Base-by-base conservation (phyloP, 2,888 invertebrate genomes). In the Galeopsomyia nigrocyanea region DNA sequence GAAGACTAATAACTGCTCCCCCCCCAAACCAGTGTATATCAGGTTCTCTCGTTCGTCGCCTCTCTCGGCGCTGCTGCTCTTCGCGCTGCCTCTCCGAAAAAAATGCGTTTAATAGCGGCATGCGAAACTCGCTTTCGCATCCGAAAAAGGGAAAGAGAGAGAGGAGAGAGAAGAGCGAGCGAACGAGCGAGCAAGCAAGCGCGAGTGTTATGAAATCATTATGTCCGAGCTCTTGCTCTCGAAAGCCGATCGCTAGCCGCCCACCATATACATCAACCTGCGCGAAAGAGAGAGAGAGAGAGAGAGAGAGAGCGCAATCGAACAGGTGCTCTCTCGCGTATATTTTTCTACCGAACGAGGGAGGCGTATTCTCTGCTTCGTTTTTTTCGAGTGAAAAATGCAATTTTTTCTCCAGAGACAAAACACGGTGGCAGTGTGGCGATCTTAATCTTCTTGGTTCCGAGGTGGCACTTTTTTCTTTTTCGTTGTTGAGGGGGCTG, bases 171-270 rank as follows among this genome's bases (percentile, higher is more conserved):
- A n/a, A 13, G 49, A 57, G 17, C 49, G 46, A 39, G 39, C 53
- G 51, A 55, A 49, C 47, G 39, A 65, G 47, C n/a, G n/a, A n/a
- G 26, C 26, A 5, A 26, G 26, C 26, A 17, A 66, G 22, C 19
- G 14, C 5, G 39, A 19, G 65, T 49, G 65, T 66, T 71, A 66
- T 66, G 66, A 71, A 66, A 65, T 71, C 61, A 66, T 71, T 71
- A 71, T 61, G 61, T 65, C 31, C 19, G 17, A 13, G 47, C 21
- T 39, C 39, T 16, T 50, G n/a, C 13, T 55, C 63, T 26, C 21
- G 39, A 19, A 19, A 16, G 39, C 55, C 5, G n/a, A 26, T 16
- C 6, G 46, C 39, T 46, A 50, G 50, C 31, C 39, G 39, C 39
- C 39, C 39, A 39, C 39, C 39, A 10, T 39, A 39, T 39, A 39